Base-by-base conservation (phyloP, 1,140 invertebrate species). In the Vanessa atalanta region DNA sequence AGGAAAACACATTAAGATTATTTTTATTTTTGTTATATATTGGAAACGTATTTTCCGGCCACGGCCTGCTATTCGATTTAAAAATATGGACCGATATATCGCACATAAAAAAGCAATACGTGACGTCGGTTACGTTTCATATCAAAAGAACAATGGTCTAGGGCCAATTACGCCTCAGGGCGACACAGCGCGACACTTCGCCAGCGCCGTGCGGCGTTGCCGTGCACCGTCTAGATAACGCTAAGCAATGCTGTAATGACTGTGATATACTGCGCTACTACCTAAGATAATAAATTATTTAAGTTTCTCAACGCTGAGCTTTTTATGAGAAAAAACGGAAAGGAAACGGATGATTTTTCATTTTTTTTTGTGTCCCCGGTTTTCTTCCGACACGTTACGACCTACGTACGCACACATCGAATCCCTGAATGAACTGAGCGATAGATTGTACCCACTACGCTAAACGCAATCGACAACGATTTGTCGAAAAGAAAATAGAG, bases 81-180 rank as follows among this genome's bases (percentile, higher is more conserved):
- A 43, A 43, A 43, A 43, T 43, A 43, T 43, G 37, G 0, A 43
- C 7, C 15, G 15, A n/a, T 16, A 9, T 53, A 53, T 20, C 51
- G 51, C n/a, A 20, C 15, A 53, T 16, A 14, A 50, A 16, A n/a
- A n/a, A 15, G 15, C 51, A 53, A 16, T 53, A 53, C 15, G n/a
- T 53, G 51, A 53, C 51, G 51, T 53, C 51, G 51, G 51, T 53
- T 9, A 53, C 14, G n/a, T 53, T 53, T 53, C n/a, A n/a, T 8
- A 53, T n/a, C 51, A 53, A 16, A 53, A 53, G 51, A 53, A 53
- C 51, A 53, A 53, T 53, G 51, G 51, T 53, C 51, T 53, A 53
- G 51, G 15, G 51, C 51, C 51, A 53, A 53, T 53, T 53, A 53
- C 15, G 51, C 51, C 8, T 15, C 51, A 8, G 51, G 8, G 51